Conservation (phyloP, 2,797 vertebrate species). For the Enteromius treurensis region DNA sequence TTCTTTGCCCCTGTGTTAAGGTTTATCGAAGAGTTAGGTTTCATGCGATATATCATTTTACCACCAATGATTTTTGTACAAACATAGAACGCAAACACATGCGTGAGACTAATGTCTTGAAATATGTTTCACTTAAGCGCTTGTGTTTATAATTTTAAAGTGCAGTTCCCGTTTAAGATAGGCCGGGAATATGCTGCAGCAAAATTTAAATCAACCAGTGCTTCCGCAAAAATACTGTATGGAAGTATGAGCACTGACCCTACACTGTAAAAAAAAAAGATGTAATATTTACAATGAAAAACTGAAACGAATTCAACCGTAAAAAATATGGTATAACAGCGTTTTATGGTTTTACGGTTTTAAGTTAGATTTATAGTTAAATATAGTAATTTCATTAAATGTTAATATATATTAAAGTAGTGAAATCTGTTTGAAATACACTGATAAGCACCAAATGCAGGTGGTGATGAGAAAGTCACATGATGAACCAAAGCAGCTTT, state of each 20-base stretch:
- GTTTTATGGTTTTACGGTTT: no score
- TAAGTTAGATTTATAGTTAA: no score
- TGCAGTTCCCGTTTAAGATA: conserved; percentile 3
- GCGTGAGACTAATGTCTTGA: conserved; percentile 53
- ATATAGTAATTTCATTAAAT: no score
- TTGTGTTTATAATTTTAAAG: conserved; percentile 31
- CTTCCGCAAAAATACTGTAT: conserved; percentile 6
- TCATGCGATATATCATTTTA: conserved; percentile 55
- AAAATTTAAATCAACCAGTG: conserved; percentile 12
- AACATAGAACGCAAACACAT: conserved; percentile 56
- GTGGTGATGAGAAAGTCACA: no score
- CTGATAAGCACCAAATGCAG: no score
- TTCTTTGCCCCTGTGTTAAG: conserved; percentile 47
- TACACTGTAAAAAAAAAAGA: no score
- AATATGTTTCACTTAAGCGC: conserved; percentile 32
- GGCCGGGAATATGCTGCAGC: conserved; percentile 1
- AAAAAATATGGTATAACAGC: no score
- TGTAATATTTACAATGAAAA: no score
- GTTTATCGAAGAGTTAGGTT: conserved; percentile 45
- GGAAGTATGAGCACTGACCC: not conserved
- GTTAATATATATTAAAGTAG: no score
- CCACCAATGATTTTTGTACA: conserved; percentile 54
- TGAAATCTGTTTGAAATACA: no score
- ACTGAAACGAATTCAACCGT: no score
- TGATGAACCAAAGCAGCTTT: no score